Base-by-base conservation (phyloP, 2,113 vertebrate species). In the Calyptommatus sinebrachiatus region DNA sequence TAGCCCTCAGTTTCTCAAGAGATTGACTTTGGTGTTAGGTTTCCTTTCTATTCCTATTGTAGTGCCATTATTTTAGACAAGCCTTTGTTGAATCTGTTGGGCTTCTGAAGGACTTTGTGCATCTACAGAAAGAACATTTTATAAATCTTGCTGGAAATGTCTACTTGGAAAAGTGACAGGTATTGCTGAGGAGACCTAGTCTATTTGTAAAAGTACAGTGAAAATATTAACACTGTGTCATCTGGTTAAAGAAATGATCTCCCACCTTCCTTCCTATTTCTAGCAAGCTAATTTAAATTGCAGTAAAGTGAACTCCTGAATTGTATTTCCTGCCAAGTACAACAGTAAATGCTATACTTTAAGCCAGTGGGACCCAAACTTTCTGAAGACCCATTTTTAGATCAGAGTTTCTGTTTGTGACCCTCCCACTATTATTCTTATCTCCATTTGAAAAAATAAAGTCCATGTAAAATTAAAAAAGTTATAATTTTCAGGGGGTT, bases 211-310 rank as follows among this genome's bases (percentile, higher is more conserved):
- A 41, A 41, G 35, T 41, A 41, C 35, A 41, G 35, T 41, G 81
- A 78, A 77, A 10, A 0, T 62, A 8, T 84, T 81, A 75, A 63
- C 87, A 82, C 18, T 86, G 89, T 91, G 85, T 86, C 87, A 75
- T 84, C 83, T 1, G 11, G 88, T 87, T 89, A 90, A 76, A 87
- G 73, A 70, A 88, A 41, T 41, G 35, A 41, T 41, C 35, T 71
- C 89, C 92, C 90, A 94, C 91, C 93, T 90, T 90, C 89, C 91
- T 81, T 88, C 57, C 84, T 83, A 89, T 93, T 90, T 79, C 69
- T 24, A 86, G 90, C 89, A 91, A 78, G 82, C 86, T 82, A 85
- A 80, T 93, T 93, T 89, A 87, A 76, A 78, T 73, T 76, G 79
- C 80, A 88, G 66, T 74, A 88, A 85, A 76, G 69, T 76, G 66